These are phyloP conservation scores for Eudyptes chrysolophus DNA, from an alignment of 2,113 vertebrate genomes.

Conservation along the genomic window DNA sequence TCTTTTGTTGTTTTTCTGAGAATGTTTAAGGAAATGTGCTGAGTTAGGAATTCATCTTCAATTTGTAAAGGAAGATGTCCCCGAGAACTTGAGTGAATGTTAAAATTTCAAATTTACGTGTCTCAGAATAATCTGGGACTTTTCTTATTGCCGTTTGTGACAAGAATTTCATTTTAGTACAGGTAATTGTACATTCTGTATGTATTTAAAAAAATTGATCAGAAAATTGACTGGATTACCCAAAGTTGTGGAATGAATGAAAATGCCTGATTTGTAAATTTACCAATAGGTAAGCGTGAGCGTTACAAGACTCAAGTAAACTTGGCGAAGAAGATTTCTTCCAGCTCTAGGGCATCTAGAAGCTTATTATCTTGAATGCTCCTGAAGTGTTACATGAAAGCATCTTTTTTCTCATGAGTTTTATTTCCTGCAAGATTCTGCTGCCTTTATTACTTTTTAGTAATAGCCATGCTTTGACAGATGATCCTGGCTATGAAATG, in stretches of 20 bases:
- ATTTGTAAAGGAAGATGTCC: neutral
- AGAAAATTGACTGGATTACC: neutral
- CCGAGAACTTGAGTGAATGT: neutral
- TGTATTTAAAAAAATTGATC: neutral
- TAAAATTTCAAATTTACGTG: neutral
- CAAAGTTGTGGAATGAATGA: neutral
- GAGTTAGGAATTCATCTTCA: neutral
- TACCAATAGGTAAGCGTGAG: neutral
- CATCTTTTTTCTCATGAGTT: neutral
- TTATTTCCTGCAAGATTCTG: neutral
- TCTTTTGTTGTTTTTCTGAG: neutral
- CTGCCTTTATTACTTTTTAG: neutral
- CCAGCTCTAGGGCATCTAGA: neutral
- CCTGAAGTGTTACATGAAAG: neutral
- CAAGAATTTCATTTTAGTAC: neutral
- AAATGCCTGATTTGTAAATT: neutral
- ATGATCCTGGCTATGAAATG: neutral
- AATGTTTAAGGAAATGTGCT: neutral
- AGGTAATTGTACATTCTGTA: neutral
- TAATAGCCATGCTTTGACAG: neutral
- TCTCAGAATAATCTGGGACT: neutral
- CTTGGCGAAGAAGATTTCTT: neutral
- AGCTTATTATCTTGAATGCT: neutral
- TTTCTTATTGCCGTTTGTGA: neutral
- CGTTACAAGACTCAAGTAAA: neutral